phyloP scores from a whole-genome alignment of 92 coral and sea anemone species.

The Actinernus sp. region DNA sequence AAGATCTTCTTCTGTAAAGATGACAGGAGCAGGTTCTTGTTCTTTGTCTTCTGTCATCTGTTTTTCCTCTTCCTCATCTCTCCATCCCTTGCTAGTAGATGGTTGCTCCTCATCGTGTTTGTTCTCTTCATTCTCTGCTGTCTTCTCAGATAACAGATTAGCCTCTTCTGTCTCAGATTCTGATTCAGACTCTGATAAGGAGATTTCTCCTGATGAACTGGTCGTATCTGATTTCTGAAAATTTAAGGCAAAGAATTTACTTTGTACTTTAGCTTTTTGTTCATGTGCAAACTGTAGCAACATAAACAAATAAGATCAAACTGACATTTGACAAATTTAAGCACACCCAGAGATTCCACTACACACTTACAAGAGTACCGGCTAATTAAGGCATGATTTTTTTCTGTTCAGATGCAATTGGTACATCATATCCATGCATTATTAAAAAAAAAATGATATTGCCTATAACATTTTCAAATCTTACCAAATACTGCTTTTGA shows the following conservation, averaged over 20 bases:
- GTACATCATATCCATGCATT: too few species aligned
- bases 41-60: slow-evolving; percentile 18
- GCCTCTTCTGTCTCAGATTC: slow-evolving; percentile 31
- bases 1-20: slow-evolving; percentile 92
- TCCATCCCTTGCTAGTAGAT: slow-evolving; percentile 22
- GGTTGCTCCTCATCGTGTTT: slow-evolving; percentile 19
- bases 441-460: too few species aligned
- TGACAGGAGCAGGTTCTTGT: slow-evolving; percentile 20
- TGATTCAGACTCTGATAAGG: slow-evolving; percentile 69
- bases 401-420: too few species aligned
- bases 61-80: slow-evolving; percentile 42
- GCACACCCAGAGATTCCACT: too few species aligned
- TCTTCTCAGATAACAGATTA: slow-evolving; percentile 8
- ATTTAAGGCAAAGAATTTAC: neutral
- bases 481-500: too few species aligned
- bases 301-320: too few species aligned
- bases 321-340: too few species aligned
- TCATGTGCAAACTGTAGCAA: too few species aligned
- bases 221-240: slow-evolving; percentile 52
- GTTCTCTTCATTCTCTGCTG: slow-evolving; percentile 8
- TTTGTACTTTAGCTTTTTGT: too few species aligned
- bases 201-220: slow-evolving; percentile 68
- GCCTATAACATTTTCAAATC: too few species aligned
- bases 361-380: too few species aligned
- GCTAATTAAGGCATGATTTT: too few species aligned